A percentile compares a stretch with the other conserved stretches of the same genome.
Evolutionary conservation across 2,888 invertebrate genomes (phyloP).

Genomic region (Heliconius ethilla): DNA sequence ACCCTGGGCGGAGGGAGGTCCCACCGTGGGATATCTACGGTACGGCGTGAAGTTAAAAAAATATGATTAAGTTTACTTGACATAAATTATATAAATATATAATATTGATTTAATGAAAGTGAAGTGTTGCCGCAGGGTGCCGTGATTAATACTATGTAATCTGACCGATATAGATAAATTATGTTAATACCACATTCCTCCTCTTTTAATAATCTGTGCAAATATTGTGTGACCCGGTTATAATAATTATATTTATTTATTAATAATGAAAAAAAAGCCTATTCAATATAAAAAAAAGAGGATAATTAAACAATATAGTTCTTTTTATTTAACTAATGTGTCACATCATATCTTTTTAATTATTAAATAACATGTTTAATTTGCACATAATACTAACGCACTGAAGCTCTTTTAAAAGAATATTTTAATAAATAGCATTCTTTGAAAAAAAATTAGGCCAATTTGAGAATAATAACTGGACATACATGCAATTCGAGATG

Average conservation of each 20-base stretch:
- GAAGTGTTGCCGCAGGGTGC: not conserved
- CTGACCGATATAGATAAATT: conserved; percentile 33
- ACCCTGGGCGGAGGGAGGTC: no score
- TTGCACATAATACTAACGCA: not conserved
- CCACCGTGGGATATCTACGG: no score
- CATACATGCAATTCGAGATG: not conserved
- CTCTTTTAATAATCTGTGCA: not conserved
- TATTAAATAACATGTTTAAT: no score
- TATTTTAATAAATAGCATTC: not conserved
- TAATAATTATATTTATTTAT: not conserved
- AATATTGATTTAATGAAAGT: conserved; percentile 32
- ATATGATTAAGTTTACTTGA: no score
- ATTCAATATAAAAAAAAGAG: no score
- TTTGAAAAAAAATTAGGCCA: not conserved
- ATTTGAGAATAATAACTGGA: not conserved
- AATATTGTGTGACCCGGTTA: not conserved
- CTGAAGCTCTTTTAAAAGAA: not conserved
- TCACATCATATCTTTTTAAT: no score
- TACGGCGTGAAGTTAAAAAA: not conserved
- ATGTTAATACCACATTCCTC: conserved; percentile 10
- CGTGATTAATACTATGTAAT: conserved; percentile 20
- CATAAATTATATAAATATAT: no score
- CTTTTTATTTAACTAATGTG: no score
- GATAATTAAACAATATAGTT: no score
- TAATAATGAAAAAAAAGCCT: no score